Base-by-base conservation (phyloP, 2,113 vertebrate genomes). In the Dasyornis broadbenti region DNA sequence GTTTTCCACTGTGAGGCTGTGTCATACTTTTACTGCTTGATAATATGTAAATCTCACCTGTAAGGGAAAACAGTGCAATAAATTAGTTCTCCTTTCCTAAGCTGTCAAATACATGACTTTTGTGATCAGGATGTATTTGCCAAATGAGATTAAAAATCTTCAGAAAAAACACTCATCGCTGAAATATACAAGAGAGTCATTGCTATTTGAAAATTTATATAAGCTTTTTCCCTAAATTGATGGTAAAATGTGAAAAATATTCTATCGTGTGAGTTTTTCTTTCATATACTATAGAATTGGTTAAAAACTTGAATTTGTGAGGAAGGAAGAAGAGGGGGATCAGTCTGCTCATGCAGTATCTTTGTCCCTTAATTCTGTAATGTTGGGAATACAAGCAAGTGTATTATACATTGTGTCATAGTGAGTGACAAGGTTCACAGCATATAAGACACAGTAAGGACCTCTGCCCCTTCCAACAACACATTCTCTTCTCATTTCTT, bases 11-110 rank as follows among this genome's bases (percentile, higher is more conserved):
- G 97, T 99, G 98, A 80, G 98, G 98, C 96, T 99, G 99, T 40
- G 98, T 98, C 98, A 99, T 98, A 95, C 98, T 99, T 98, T 99
- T 99, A 98, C 98, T 99, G 96, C 98, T 99, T 59, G 99, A 98
- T 95, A 99, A 97, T 91, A 99, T 98, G 96, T 99, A 99, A 92
- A 99, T 98, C 97, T 99, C 99, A 97, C 99, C 99, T 99, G 98
- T 96, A 91, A 94, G 92, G 96, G 61, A 96, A 94, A 92, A 49
- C 95, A 84, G 73, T 6, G 42, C 30, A 60, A 20, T 39, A 86
- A 69, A 30, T 90, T 37, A 86, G 40, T 78, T 83, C 39, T 56
- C 44, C 49, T 81, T 94, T 85, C 45, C 37, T 57, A 39, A 65
- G 23, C n/a, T 20, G 26, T 57, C n/a, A 69, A 54, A 70, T 21